Evolutionary conservation across 2,113 vertebrate genomes (phyloP).

Genomic region (Caranx ignobilis): DNA sequence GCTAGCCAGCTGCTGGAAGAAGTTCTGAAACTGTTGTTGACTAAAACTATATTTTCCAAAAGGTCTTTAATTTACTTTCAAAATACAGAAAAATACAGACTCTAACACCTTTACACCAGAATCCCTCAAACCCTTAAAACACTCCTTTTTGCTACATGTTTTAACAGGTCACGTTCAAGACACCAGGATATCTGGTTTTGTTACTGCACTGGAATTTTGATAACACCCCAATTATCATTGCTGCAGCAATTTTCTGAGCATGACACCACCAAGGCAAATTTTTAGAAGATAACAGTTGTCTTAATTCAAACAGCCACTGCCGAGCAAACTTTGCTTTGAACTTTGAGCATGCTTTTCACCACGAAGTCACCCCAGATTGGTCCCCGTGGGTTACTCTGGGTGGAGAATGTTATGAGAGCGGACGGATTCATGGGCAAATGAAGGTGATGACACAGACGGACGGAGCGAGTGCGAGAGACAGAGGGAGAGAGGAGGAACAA

Average conservation of each 20-base stretch:
- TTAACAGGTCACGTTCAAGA: conserved; percentile 29
- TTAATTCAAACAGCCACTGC: conserved; percentile 61
- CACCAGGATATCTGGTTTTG: conserved; percentile 51
- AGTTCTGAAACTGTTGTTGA: background rate
- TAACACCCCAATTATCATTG: conserved; percentile 65
- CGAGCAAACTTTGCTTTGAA: conserved; percentile 68
- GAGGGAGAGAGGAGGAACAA: conserved; percentile 49
- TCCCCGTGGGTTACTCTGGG: conserved; percentile 48
- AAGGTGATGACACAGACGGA: conserved; percentile 72
- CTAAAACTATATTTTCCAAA: background rate
- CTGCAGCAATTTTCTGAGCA: conserved; percentile 60
- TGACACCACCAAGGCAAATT: conserved; percentile 45
- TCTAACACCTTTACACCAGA: background rate
- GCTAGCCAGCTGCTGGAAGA: background rate
- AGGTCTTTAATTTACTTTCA: background rate
- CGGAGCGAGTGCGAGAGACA: conserved; percentile 32
- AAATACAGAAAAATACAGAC: background rate
- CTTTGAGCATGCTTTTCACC: conserved; percentile 58
- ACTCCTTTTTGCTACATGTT: background rate
- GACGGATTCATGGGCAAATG: conserved; percentile 51
- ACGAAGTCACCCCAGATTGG: conserved; percentile 53
- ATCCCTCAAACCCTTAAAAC: background rate
- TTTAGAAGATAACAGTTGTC: conserved; percentile 60
- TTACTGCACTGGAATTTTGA: conserved; percentile 63
- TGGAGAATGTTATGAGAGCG: conserved; percentile 53